Evolutionary conservation across 2,888 invertebrate genomes (phyloP), one percentile per base, ranked within the genome.

Genomic region (Plebejus melissa): DNA sequence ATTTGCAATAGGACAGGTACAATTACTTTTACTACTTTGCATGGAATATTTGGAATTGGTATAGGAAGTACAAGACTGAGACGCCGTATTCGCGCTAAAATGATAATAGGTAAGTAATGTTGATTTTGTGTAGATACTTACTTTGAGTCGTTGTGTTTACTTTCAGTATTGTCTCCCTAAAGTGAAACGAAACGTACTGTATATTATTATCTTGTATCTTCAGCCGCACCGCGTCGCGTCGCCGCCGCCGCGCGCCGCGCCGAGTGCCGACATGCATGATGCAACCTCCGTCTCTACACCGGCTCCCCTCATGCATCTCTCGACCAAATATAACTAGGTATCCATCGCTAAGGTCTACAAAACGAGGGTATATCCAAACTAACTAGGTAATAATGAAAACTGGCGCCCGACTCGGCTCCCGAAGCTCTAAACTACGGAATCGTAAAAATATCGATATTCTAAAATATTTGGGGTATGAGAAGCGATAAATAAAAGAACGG

Each of bases 401-500:
- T 88, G 89, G 87, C 88, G 84, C 88, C 89, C 90, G 83, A 83
- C 82, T 74, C 79, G 87, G 90, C 84, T 79, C 87, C 81, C 83
- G 82, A 91, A 89, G 90, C 90, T 79, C 85, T 82, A 85, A 84
- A 76, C 88, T 89, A 89, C 88, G 76, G 77, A 80, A 78, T 84
- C 83, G 83, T 83, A 82, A 83, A 85, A 84, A 83, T 83, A 83
- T 83, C 79, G 80, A 80, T 80, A 77, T 78, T 82, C 80, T 85
- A 83, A 86, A 85, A 82, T 87, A 87, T 83, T 80, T 77, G 86
- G 89, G 89, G 90, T 87, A 89, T 79, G 78, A 82, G 83, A 93
- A 93, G 92, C 92, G 88, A 88, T 88, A 92, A 93, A 92, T 93
- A 90, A 93, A 93, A 93, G 87, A 91, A 86, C 92, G 85, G 88